A percentile compares a stretch with the other conserved stretches of the same genome.
These are phyloP conservation scores for Polyommatus iphigenia DNA, from an alignment of 2,888 invertebrate genomes.

Conservation along the genomic window DNA sequence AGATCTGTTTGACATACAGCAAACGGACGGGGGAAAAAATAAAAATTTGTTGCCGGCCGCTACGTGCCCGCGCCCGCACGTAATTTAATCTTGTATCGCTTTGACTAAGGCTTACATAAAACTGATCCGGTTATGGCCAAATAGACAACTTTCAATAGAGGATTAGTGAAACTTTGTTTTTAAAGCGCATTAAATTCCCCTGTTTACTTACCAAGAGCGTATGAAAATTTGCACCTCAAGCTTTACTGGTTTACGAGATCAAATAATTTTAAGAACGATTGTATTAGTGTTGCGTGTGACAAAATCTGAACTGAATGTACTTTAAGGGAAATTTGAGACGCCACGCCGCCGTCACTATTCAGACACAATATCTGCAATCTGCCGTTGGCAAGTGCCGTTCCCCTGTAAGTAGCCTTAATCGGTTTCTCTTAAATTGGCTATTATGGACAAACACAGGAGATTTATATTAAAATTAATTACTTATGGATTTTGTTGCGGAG, in stretches of 20 bases:
- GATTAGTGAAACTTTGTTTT: slow-evolving; percentile 15
- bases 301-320: no score
- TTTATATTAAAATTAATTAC: no score
- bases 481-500: no score
- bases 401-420: no score
- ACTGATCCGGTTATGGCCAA: slow-evolving; percentile 38
- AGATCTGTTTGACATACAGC: slow-evolving; percentile 68
- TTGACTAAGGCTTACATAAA: slow-evolving; percentile 60
- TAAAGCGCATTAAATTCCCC: neutral
- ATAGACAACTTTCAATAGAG: slow-evolving; percentile 24
- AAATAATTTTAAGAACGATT: neutral
- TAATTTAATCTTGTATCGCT: slow-evolving; percentile 71
- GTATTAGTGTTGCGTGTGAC: no score
- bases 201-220: neutral
- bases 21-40: slow-evolving; percentile 60
- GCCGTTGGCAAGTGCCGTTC: no score
- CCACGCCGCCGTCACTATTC: neutral
- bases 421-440: no score
- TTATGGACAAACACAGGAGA: no score
- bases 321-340: no score
- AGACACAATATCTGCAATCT: neutral
- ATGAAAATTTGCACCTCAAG: neutral
- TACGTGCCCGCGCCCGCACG: slow-evolving; percentile 54
- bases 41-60: slow-evolving; percentile 52
- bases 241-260: neutral